These are phyloP conservation scores for Apamea monoglypha DNA, from an alignment of 2,888 invertebrate genomes.

Conservation along the genomic window DNA sequence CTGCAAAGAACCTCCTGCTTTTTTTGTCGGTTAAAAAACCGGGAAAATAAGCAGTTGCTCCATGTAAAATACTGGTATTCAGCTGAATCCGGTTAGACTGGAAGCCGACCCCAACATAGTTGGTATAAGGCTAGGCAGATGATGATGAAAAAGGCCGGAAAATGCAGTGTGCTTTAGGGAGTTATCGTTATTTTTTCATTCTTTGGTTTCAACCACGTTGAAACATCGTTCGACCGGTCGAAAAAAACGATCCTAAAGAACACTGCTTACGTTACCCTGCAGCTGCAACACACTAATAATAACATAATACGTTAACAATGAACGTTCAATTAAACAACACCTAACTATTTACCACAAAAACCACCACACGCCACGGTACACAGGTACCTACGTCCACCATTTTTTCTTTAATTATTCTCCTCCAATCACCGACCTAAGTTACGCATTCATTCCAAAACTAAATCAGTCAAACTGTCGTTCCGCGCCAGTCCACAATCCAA, in stretches of 20 bases:
- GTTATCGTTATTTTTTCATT: too few species aligned
- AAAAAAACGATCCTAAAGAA: too few species aligned
- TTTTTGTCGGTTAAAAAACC: background rate
- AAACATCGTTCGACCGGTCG: too few species aligned
- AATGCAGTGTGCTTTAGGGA: too few species aligned
- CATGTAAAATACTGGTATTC: too few species aligned
- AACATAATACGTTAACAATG: background rate
- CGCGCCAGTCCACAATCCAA: constrained; percentile 51
- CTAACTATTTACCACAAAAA: constrained; percentile 1
- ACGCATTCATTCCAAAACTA: constrained; percentile 42
- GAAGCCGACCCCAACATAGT: too few species aligned
- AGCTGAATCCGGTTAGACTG: too few species aligned
- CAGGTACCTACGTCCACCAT: background rate
- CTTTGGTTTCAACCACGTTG: too few species aligned
- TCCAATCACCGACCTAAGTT: constrained; percentile 20
- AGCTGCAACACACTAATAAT: background rate
- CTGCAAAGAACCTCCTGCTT: background rate
- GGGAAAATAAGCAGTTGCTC: background rate
- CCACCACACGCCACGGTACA: background rate
- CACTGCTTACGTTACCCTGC: background rate
- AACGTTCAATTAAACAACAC: background rate
- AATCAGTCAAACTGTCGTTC: constrained; percentile 47
- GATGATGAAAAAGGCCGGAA: too few species aligned
- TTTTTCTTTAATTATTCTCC: constrained; percentile 18
- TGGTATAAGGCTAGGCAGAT: too few species aligned